These are phyloP conservation scores for Lethrus apterus DNA, from an alignment of 1,140 invertebrate species.

Conservation along the genomic window DNA sequence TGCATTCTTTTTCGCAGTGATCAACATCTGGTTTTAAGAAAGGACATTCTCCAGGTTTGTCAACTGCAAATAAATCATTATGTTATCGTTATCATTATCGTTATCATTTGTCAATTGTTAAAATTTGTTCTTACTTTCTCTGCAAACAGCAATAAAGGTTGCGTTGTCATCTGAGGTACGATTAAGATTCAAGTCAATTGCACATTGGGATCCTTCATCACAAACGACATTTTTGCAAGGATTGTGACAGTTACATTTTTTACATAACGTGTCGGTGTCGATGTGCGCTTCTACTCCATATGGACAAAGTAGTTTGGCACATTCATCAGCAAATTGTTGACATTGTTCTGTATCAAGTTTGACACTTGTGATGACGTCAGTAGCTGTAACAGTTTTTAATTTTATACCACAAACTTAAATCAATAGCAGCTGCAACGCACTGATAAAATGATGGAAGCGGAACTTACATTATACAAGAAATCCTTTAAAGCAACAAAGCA, in stretches of 20 bases:
- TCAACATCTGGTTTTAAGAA: slow-evolving; percentile 35
- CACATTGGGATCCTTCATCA: slow-evolving; percentile 56
- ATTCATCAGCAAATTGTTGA: slow-evolving; percentile 49
- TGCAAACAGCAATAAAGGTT: slow-evolving; percentile 53
- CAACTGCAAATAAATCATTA: slow-evolving; percentile 51
- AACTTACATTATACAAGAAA: neutral
- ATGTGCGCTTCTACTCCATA: slow-evolving; percentile 68
- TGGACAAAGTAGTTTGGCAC: slow-evolving; percentile 55
- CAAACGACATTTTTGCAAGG: slow-evolving; percentile 63
- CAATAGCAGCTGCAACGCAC: neutral
- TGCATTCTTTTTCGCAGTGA: slow-evolving; percentile 63
- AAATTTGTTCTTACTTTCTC: slow-evolving; percentile 49
- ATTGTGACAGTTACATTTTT: slow-evolving; percentile 67
- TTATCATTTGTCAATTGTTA: too few species aligned
- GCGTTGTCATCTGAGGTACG: slow-evolving; percentile 40
- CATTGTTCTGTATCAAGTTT: slow-evolving; percentile 43
- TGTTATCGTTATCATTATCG: too few species aligned
- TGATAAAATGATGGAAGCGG: neutral
- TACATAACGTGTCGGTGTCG: slow-evolving; percentile 54
- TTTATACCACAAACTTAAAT: neutral
- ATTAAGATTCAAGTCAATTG: slow-evolving; percentile 49
- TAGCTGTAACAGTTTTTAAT: neutral
- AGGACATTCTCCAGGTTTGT: slow-evolving; percentile 72
- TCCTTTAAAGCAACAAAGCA: neutral
- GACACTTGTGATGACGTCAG: neutral